phyloP scores from a whole-genome alignment of 2,113 vertebrate species.

The Capreolus pygargus region DNA sequence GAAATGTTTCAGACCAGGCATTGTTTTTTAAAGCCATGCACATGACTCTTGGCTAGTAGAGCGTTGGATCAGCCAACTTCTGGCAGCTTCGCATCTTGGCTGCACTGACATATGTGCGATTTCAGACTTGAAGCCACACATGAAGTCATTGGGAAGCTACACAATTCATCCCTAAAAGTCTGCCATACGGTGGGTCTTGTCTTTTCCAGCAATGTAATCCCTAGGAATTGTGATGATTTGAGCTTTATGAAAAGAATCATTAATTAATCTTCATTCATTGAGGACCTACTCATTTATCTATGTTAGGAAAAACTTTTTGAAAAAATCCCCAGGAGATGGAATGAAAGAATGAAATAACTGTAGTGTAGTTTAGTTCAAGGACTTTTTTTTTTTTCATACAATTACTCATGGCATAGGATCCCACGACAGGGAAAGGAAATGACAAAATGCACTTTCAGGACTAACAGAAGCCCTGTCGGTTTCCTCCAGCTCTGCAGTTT shows the following conservation, averaged over 20 bases:
- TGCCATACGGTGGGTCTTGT: neutral
- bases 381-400: neutral
- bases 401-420: neutral
- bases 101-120: neutral
- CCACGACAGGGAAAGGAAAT: neutral
- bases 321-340: neutral
- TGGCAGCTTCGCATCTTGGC: constrained; percentile 34
- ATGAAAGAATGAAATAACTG: neutral
- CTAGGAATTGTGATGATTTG: neutral
- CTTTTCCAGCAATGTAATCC: neutral
- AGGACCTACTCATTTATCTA: neutral
- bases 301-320: neutral
- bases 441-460: neutral
- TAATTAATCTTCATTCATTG: constrained; percentile 13
- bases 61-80: neutral
- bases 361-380: neutral
- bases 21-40: constrained; percentile 27
- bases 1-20: neutral
- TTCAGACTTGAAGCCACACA: constrained; percentile 73
- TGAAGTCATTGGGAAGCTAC: constrained; percentile 64
- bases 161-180: neutral
- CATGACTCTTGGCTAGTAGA: constrained; percentile 26
- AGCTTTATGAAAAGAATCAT: neutral
- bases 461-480: neutral
- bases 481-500: neutral